Conservation (phyloP, 2,113 vertebrate genomes). For the Saimiri boliviensis region DNA sequence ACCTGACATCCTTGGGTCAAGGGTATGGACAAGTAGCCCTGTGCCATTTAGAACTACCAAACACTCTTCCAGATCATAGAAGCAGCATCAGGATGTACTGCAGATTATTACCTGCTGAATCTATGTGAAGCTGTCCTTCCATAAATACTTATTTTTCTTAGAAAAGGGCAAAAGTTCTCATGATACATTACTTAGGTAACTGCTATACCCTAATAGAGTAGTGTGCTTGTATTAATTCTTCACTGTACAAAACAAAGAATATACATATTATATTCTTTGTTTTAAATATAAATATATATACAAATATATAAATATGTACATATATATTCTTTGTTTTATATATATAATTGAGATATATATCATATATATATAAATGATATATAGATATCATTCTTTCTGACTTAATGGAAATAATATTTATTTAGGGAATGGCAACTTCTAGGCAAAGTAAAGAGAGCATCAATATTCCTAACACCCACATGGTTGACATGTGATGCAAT, state of each 20-base stretch:
- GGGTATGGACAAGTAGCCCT: neutral
- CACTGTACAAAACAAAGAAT: neutral
- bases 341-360: neutral
- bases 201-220: neutral
- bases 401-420: conserved; percentile 9
- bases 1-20: neutral
- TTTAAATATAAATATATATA: neutral
- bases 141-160: neutral
- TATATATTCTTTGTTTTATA: neutral
- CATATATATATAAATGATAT: too few species aligned
- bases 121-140: neutral
- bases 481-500: neutral
- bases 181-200: neutral
- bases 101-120: neutral
- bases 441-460: neutral
- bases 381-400: too few species aligned
- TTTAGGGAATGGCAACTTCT: neutral
- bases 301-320: neutral
- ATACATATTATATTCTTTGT: neutral
- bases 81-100: neutral
- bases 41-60: neutral
- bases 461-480: neutral
- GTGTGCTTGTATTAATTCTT: neutral
- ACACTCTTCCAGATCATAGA: neutral
- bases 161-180: neutral